A percentile compares a stretch with the other conserved stretches of the same genome.
Conservation (phyloP, 2,113 vertebrate genomes). For the Xenus cinereus region DNA sequence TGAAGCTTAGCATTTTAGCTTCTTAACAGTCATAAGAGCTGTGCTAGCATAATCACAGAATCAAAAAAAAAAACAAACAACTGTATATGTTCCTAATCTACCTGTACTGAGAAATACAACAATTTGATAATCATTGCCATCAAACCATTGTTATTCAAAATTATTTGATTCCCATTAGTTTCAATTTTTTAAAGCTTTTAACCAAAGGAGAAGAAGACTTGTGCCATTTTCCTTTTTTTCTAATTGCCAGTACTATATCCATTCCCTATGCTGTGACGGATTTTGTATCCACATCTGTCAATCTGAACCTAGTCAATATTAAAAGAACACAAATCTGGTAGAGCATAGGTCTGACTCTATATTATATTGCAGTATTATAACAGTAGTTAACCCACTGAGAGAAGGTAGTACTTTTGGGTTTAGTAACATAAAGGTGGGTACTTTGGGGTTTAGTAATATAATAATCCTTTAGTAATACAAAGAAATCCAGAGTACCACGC, state of each 20-base stretch:
- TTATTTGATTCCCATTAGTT: not conserved
- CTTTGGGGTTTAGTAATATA: not conserved
- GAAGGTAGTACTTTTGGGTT: not conserved
- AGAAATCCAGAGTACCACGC: not conserved
- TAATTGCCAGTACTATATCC: not conserved
- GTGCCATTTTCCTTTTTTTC: not conserved
- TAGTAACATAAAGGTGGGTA: not conserved
- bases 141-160: not conserved
- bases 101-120: not conserved
- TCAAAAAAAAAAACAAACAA: not conserved
- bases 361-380: not conserved
- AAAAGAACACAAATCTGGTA: not conserved
- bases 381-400: not conserved
- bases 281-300: not conserved
- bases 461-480: not conserved
- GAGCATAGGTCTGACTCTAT: not conserved
- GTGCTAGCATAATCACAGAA: not conserved
- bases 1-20: not conserved
- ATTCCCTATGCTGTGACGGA: not conserved
- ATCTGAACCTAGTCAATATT: not conserved
- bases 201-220: not conserved
- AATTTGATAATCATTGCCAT: not conserved
- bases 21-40: not conserved
- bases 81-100: not conserved
- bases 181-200: not conserved